Base-by-base conservation (phyloP, 2,113 vertebrate species). In the Psephotus haematonotus region DNA sequence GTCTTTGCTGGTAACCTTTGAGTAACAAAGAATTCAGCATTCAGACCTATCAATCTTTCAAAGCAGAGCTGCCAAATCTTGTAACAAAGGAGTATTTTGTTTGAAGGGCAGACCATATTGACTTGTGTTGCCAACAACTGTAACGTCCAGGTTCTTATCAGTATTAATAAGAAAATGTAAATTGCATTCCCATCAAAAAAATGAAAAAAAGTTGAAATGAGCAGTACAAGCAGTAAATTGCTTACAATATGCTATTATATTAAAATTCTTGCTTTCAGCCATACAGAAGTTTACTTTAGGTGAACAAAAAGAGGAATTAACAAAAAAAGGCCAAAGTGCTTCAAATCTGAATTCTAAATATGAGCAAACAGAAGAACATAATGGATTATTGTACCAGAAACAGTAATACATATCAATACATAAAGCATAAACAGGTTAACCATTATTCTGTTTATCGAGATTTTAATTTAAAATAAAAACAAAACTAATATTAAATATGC, bases 61-160 rank as follows among this genome's bases (percentile, higher is more conserved):
- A 71, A 0, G 1, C 70, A 49, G 87, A 94, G 85, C 90, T 97
- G 96, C 96, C 95, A 96, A 75, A 96, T 86, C 79, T 96, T 0
- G 4, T 59, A 90, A 94, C 87, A 94, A 91, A 96, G 55, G 84
- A 75, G 19, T 76, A 19, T 81, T 95, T 97, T 94, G 77, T 95
- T 96, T 94, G 95, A 97, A 95, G 93, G 94, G 84, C 97, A 96
- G 93, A 94, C 55, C 43, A 96, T 96, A 97, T 92, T 96, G 95
- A 88, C 86, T 93, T 84, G 71, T 95, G 84, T 93, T 96, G 95
- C 90, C 87, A 93, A 92, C 82, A 91, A 76, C 72, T 92, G 49
- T 89, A 94, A 93, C 91, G 93, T 94, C 93, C 80, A 0, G 70
- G 87, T 87, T 91, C 80, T 97, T 96, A 96, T 96, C 90, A 81